Conservation (phyloP, 2,888 invertebrate genomes). For the Heliconius charithonia region DNA sequence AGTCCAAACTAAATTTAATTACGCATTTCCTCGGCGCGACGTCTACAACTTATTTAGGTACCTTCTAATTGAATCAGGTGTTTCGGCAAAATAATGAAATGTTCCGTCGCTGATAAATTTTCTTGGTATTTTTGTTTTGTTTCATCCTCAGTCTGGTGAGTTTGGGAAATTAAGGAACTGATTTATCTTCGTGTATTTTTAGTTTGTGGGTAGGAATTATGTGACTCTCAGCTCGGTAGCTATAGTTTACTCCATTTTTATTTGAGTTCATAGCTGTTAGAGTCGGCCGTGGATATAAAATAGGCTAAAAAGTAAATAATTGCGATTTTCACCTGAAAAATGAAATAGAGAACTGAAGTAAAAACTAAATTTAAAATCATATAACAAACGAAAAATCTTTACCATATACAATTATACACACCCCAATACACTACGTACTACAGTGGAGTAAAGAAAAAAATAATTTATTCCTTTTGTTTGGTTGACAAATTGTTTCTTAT, state of each 20-base stretch:
- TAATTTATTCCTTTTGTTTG: conserved; percentile 38
- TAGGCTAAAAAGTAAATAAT: too few relatives aligned
- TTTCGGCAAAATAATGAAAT: conserved; percentile 52
- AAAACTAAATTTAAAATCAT: too few relatives aligned
- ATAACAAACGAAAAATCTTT: too few relatives aligned
- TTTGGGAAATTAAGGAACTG: conserved; percentile 29
- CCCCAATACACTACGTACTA: background rate
- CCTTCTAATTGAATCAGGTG: conserved; percentile 54
- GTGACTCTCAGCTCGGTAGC: too few relatives aligned
- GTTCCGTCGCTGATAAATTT: conserved; percentile 15
- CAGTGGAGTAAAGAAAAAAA: background rate
- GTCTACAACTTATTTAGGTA: conserved; percentile 48
- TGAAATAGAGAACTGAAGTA: too few relatives aligned
- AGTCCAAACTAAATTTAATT: conserved; percentile 52
- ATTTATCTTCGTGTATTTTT: background rate
- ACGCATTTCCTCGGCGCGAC: conserved; percentile 46
- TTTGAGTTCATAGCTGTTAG: too few relatives aligned
- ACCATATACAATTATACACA: too few relatives aligned
- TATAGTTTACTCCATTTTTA: too few relatives aligned
- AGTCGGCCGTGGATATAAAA: too few relatives aligned
- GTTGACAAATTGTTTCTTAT: conserved; percentile 46
- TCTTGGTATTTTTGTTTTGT: conserved; percentile 43
- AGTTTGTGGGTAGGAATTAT: background rate
- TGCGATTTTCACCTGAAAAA: too few relatives aligned
- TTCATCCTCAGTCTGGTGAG: conserved; percentile 23